Evolutionary conservation across 2,888 invertebrate species (phyloP), one percentile per base, ranked within the genome.

Genomic region (Pachliopta kotzebuea): DNA sequence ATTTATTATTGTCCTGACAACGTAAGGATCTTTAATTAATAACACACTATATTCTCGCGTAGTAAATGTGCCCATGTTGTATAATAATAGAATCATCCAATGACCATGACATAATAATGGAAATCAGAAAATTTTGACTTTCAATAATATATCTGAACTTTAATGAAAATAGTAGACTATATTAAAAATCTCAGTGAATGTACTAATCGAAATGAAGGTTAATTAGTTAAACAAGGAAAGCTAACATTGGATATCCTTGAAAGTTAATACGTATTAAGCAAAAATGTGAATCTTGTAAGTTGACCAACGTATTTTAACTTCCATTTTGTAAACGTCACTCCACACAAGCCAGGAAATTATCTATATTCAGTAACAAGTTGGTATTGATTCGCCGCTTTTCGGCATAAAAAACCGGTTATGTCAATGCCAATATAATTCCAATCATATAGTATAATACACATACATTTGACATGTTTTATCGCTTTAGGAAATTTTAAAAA

Each of bases 221-320:
- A 72, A 66, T 71, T 72, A 71, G 65, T 71, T 74, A 74, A 76
- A 77, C 71, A 75, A 77, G 77, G 75, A 78, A 77, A 77, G 75
- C 71, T 77, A 73, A 75, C 69, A 74, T 78, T 71, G 74, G 72
- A 77, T 76, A 77, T 74, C 66, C 69, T 67, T 70, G 76, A 79
- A 78, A 76, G 77, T 74, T 74, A 72, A 70, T 73, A 74, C 71
- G 56, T 73, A 63, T 70, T 73, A 66, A 73, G 68, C 62, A 71
- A 67, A 72, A 68, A 65, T 64, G 62, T 64, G 65, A 66, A 66
- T 61, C 60, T 56, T 62, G 62, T 64, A 66, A 60, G 56, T 67
- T 64, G 61, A 66, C 64, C 60, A 54, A 67, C 65, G 58, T 58
- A 68, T 64, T 53, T 45, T 31, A 57, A 63, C 50, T 58, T 58